phyloP scores from a whole-genome alignment of 1,140 invertebrate species.

The Heliconius hewitsoni region DNA sequence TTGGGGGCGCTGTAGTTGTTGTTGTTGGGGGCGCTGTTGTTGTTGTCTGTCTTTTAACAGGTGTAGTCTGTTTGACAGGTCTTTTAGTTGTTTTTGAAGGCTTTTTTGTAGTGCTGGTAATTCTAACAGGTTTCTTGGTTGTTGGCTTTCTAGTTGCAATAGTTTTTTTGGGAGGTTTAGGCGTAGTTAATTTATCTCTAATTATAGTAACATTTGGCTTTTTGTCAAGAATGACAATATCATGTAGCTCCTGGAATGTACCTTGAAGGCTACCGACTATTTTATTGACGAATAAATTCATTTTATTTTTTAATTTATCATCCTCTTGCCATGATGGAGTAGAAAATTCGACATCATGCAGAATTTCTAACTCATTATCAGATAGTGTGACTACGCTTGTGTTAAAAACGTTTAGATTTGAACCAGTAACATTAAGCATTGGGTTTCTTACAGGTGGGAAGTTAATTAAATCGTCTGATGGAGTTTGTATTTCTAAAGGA shows the following conservation, averaged over 20 bases:
- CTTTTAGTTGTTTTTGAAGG: constrained; percentile 77
- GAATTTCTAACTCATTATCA: constrained; percentile 67
- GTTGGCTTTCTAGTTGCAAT: constrained; percentile 77
- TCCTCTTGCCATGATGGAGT: constrained; percentile 87
- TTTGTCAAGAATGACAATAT: constrained; percentile 85
- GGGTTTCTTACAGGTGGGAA: constrained; percentile 93
- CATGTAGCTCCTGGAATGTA: constrained; percentile 89
- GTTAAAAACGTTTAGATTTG: constrained; percentile 81
- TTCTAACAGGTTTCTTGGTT: constrained; percentile 57
- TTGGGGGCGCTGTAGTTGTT: constrained; percentile 36
- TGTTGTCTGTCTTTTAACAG: constrained; percentile 51
- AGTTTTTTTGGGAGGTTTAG: constrained; percentile 65
- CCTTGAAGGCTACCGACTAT: constrained; percentile 90
- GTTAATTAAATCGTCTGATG: constrained; percentile 87
- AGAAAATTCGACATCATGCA: constrained; percentile 84
- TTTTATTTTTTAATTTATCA: constrained; percentile 88
- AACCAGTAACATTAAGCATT: constrained; percentile 86
- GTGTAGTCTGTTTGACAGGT: constrained; percentile 56
- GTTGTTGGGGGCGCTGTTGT: constrained; percentile 47
- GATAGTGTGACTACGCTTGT: constrained; percentile 80
- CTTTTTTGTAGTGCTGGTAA: constrained; percentile 59
- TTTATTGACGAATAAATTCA: constrained; percentile 90
- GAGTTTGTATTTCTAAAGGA: constrained; percentile 80
- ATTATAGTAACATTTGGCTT: constrained; percentile 75
- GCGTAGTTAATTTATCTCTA: constrained; percentile 50